Conservation (phyloP, 2,797 vertebrate genomes). For the Threskiornis aethiopicus region DNA sequence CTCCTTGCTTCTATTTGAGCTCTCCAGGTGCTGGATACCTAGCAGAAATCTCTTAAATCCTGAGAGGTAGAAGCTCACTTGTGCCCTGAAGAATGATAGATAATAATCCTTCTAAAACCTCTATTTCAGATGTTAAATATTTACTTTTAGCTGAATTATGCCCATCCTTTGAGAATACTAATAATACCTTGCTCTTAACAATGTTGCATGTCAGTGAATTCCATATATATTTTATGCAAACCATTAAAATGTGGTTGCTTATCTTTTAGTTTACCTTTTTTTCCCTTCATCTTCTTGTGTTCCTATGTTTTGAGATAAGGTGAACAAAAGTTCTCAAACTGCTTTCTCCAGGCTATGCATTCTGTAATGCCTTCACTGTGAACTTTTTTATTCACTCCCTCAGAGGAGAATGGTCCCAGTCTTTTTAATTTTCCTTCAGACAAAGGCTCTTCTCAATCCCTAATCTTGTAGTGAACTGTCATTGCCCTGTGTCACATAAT, state of each 20-base stretch:
- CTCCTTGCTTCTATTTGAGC: neutral
- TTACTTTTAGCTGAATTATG: conserved; percentile 21
- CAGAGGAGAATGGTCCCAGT: neutral
- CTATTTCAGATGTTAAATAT: conserved; percentile 16
- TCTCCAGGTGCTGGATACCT: neutral
- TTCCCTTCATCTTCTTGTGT: neutral
- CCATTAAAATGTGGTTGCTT: neutral
- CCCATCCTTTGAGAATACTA: neutral
- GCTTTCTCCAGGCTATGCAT: neutral
- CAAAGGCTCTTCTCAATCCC: neutral
- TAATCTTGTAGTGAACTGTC: neutral
- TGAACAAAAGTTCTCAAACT: conserved; percentile 1
- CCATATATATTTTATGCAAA: neutral
- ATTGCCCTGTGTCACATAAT: neutral
- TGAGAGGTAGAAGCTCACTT: neutral
- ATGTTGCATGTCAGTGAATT: neutral
- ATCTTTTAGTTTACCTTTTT: neutral
- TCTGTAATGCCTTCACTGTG: neutral
- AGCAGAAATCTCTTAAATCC: neutral
- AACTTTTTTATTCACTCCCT: neutral
- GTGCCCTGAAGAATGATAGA: neutral
- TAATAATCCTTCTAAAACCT: neutral
- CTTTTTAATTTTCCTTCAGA: conserved; percentile 3
- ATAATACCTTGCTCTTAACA: neutral
- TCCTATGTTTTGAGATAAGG: conserved; percentile 15